phyloP scores from a whole-genome alignment of 2,113 vertebrate genomes.

The Bungarus multicinctus region DNA sequence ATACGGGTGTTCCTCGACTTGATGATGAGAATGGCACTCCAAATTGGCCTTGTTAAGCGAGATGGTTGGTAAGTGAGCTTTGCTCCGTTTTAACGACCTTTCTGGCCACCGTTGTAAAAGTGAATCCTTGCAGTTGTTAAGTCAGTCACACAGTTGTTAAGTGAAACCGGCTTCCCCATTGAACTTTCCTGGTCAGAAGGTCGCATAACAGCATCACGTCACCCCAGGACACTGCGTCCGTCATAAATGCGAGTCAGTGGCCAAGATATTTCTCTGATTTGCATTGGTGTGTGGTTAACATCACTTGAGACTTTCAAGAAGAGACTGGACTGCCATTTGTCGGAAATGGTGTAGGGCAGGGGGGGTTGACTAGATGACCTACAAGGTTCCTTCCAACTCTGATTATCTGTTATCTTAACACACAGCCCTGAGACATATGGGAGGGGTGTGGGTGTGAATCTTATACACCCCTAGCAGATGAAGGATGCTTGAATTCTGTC shows the following conservation, averaged over 20 bases:
- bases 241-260: background rate
- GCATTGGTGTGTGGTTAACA: too few relatives aligned
- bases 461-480: background rate
- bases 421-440: background rate
- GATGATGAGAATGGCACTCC: too few relatives aligned
- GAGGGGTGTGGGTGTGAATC: background rate
- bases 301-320: too few relatives aligned
- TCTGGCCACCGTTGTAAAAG: background rate
- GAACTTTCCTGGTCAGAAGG: background rate
- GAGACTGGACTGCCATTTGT: too few relatives aligned
- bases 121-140: background rate
- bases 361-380: too few relatives aligned
- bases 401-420: too few relatives aligned
- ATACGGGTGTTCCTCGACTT: too few relatives aligned
- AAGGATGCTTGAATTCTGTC: background rate
- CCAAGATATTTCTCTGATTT: background rate
- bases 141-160: background rate
- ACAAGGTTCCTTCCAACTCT: too few relatives aligned
- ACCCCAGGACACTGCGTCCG: accelerated
- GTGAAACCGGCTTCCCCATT: background rate
- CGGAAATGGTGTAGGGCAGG: too few relatives aligned
- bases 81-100: background rate
- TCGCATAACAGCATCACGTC: background rate
- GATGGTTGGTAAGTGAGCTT: background rate
- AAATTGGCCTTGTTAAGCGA: background rate